Evolutionary conservation across 2,113 vertebrate species (phyloP).

Genomic region (Petroica traversi): DNA sequence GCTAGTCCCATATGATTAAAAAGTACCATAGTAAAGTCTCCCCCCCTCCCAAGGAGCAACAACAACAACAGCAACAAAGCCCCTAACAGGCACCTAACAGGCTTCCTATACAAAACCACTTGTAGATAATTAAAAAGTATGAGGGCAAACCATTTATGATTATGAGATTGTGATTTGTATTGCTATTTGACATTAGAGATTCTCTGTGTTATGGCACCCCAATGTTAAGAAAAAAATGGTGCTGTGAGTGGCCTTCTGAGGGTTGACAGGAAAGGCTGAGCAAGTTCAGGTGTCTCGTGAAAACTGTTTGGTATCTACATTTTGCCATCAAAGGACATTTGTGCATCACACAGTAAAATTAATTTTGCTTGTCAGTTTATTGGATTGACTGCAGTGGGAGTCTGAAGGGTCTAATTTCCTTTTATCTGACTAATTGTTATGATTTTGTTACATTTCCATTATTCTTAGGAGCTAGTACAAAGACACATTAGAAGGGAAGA

Average conservation of each 20-base stretch:
- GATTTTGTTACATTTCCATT: not conserved
- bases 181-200: not conserved
- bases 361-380: not conserved
- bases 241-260: not conserved
- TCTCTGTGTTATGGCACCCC: not conserved
- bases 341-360: rapidly evolving
- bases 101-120: not conserved
- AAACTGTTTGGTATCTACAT: not conserved
- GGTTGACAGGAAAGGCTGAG: not conserved
- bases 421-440: not conserved
- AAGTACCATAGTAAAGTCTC: not conserved
- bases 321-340: not conserved
- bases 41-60: rapidly evolving
- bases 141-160: rapidly evolving
- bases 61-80: not conserved
- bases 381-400: not conserved
- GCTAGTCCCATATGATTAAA: not conserved
- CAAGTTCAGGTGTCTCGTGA: not conserved
- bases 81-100: no score
- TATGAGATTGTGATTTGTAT: not conserved
- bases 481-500: not conserved
- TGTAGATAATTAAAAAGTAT: not conserved
- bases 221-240: not conserved
- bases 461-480: not conserved
- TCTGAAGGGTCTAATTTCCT: not conserved